Evolutionary conservation across 2,113 vertebrate genomes (phyloP).

Genomic region (Aphyosemion australe): DNA sequence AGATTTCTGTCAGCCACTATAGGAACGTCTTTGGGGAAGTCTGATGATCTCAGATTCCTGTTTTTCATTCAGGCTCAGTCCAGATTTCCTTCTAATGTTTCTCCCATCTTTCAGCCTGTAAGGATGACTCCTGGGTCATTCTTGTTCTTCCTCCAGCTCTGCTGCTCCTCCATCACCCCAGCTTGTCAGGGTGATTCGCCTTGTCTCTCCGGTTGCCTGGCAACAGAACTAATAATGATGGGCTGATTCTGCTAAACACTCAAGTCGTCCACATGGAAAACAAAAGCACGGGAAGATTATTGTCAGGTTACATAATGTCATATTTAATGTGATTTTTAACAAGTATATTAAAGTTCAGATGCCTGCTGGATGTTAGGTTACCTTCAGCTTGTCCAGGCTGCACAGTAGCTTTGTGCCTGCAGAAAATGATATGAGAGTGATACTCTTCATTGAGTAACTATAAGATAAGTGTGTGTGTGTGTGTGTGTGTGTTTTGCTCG

Average conservation of each 20-base stretch:
- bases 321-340: not conserved
- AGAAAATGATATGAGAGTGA: not conserved
- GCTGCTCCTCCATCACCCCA: not conserved
- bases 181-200: conserved; percentile 32
- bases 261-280: conserved; percentile 6
- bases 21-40: too few relatives aligned
- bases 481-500: not conserved
- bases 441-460: not conserved
- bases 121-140: not conserved
- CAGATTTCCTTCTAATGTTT: not conserved
- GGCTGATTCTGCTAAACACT: conserved; percentile 9
- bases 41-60: too few relatives aligned
- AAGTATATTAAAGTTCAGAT: not conserved
- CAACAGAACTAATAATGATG: conserved; percentile 26
- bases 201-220: conserved; percentile 34
- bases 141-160: not conserved
- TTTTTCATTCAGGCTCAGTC: not conserved
- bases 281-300: not conserved
- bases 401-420: not conserved
- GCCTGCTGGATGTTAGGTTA: not conserved
- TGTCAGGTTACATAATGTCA: not conserved
- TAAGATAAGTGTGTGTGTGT: not conserved
- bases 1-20: too few relatives aligned
- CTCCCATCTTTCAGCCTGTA: not conserved
- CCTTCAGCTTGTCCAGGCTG: not conserved